Evolutionary conservation across 2,113 vertebrate genomes (phyloP).

Genomic region (Oncorhynchus mykiss): DNA sequence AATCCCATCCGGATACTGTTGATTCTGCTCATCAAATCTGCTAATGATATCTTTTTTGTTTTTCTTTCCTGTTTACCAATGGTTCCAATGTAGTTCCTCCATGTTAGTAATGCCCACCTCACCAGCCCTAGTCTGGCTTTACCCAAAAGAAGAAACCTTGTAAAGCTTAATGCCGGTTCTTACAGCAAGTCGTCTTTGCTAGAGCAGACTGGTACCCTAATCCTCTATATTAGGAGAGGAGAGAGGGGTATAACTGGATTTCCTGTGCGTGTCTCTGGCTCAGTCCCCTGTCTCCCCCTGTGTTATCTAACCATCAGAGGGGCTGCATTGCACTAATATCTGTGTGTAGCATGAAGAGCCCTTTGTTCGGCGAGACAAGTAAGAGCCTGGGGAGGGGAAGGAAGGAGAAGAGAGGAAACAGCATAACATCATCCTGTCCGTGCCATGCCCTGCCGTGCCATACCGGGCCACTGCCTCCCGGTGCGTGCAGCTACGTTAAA

Average conservation of each 20-base stretch:
- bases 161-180: constrained; percentile 22
- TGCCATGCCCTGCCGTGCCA: constrained; percentile 45
- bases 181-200: constrained; percentile 39
- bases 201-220: constrained; percentile 41
- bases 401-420: constrained; percentile 39
- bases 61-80: background rate
- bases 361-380: constrained; percentile 45
- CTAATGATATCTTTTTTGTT: too few relatives aligned
- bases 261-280: constrained; percentile 51
- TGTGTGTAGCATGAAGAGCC: constrained; percentile 57
- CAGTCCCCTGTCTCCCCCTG: constrained; percentile 10
- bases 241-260: constrained; percentile 40
- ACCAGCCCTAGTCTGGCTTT: background rate
- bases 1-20: too few relatives aligned
- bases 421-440: constrained; percentile 18
- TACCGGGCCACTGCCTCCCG: constrained; percentile 22
- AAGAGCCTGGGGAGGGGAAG: constrained; percentile 43
- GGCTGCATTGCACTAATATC: constrained; percentile 31
- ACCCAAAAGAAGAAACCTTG: constrained; percentile 2
- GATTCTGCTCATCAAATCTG: constrained; percentile 16
- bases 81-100: constrained; percentile 17
- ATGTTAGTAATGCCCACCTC: background rate
- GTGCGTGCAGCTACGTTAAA: constrained; percentile 30
- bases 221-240: constrained; percentile 45
- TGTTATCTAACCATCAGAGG: constrained; percentile 59